Percentiles rank a stretch among this genome's conserved stretches.
Conservation (phyloP, 2,113 vertebrate genomes). For the Hippopotamus amphibius region DNA sequence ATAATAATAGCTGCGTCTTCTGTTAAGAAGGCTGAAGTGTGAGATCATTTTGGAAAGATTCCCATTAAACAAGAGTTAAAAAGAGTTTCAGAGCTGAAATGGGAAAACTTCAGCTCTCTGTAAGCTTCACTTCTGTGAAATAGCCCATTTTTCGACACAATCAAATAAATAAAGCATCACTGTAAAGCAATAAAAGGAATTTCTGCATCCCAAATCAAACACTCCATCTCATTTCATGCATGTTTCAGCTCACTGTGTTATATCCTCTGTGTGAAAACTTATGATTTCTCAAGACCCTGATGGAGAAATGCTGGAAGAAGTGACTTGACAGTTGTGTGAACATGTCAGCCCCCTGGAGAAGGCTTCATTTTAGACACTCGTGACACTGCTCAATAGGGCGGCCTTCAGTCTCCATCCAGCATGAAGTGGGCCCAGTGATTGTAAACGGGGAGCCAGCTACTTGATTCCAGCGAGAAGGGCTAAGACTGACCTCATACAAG, state of each 20-base stretch:
- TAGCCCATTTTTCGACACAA: not conserved
- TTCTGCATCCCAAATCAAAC: not conserved
- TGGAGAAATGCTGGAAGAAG: conserved; percentile 22
- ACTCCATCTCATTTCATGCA: not conserved
- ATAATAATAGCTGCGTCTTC: not conserved
- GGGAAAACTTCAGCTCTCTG: not conserved
- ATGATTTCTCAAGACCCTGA: conserved; percentile 6
- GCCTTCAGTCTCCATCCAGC: not conserved
- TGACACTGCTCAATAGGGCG: fast-evolving
- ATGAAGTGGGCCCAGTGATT: fast-evolving
- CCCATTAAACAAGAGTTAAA: not conserved
- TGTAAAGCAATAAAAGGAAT: not conserved
- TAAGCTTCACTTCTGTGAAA: not conserved
- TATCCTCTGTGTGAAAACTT: not conserved
- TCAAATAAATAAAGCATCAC: conserved; percentile 5
- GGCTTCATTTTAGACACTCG: fast-evolving
- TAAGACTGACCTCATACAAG: not conserved
- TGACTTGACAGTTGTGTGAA: not conserved
- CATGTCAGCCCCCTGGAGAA: not conserved
- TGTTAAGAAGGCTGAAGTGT: not conserved
- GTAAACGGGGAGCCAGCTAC: not conserved
- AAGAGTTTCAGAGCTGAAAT: not conserved
- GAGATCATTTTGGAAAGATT: not conserved
- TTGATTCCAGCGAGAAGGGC: not conserved
- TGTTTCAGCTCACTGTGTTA: not conserved